Evolutionary conservation across 2,113 vertebrate species (phyloP).

Genomic region (Gobio gobio): DNA sequence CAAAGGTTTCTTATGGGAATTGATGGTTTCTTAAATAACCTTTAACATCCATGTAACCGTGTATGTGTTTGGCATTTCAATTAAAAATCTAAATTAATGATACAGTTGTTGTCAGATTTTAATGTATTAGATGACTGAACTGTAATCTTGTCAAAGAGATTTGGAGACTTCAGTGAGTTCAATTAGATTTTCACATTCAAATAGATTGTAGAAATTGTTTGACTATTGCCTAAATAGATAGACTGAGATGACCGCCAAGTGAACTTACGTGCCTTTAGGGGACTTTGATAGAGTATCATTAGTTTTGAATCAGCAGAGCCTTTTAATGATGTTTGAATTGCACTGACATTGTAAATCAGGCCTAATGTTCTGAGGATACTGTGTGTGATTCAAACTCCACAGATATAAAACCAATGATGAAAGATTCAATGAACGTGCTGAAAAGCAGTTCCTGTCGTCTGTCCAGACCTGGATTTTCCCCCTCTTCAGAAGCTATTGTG

Average conservation of each 20-base stretch:
- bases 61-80: no score
- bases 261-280: background rate
- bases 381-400: conserved; percentile 9
- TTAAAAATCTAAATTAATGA: no score
- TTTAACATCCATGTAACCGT: no score
- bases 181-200: background rate
- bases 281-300: background rate
- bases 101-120: no score
- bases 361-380: background rate
- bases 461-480: conserved; percentile 7
- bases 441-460: background rate
- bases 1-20: no score
- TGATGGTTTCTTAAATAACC: no score
- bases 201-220: background rate
- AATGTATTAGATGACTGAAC: background rate
- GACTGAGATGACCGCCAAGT: no score
- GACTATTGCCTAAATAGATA: background rate
- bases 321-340: background rate
- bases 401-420: background rate
- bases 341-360: background rate
- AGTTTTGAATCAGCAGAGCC: background rate
- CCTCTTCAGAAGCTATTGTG: conserved; percentile 61
- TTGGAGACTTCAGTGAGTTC: background rate
- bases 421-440: background rate
- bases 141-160: background rate